phyloP scores from a whole-genome alignment of 2,797 vertebrate species.

The Tokudaia muenninki region DNA sequence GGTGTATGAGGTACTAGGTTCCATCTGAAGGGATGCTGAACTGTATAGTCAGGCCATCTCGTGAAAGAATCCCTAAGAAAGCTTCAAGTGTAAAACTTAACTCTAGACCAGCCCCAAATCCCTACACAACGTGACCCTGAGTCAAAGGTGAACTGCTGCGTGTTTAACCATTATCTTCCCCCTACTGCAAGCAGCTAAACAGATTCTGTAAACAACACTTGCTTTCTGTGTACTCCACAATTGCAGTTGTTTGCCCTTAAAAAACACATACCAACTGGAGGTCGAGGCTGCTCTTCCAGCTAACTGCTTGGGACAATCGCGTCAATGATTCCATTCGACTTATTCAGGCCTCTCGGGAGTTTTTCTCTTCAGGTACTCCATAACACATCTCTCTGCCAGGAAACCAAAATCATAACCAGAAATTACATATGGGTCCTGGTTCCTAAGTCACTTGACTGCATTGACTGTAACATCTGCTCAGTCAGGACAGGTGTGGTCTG shows the following conservation, averaged over 20 bases:
- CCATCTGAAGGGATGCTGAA: neutral
- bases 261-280: neutral
- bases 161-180: no score
- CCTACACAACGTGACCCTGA: neutral
- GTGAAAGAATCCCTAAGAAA: neutral
- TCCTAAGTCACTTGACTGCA: neutral
- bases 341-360: neutral
- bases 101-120: neutral
- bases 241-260: neutral
- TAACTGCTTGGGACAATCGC: neutral
- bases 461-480: neutral
- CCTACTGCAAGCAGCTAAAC: neutral
- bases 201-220: neutral
- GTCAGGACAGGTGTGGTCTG: rapidly evolving
- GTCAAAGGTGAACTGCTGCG: neutral
- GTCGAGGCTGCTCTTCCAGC: neutral
- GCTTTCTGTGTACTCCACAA: neutral
- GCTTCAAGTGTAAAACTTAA: neutral
- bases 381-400: neutral
- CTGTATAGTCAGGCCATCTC: neutral
- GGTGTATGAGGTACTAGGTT: neutral
- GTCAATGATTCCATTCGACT: neutral
- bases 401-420: neutral
- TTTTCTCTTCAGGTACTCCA: neutral
- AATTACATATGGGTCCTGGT: neutral